Evolutionary conservation across 2,888 invertebrate genomes (phyloP), one percentile per base, ranked within the genome.

Genomic region (Tachina grossa): DNA sequence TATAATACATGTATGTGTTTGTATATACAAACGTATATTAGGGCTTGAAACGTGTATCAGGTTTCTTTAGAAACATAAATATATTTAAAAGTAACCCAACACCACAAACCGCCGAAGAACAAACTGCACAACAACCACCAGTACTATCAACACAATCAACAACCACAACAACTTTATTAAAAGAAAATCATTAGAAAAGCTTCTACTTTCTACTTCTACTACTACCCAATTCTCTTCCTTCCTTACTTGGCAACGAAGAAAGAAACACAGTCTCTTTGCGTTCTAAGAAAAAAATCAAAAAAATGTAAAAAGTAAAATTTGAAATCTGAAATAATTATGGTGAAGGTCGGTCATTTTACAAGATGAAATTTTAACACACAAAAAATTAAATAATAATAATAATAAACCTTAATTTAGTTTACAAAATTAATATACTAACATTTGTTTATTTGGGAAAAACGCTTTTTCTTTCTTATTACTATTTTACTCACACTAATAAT

Each of bases 41-140:
- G 85, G 85, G 85, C 83, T 72, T 83, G 65, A 85, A 85, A 72
- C 85, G 85, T 80, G 83, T 85, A 80, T 85, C 85, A 79, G 83
- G 85, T 85, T 85, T 85, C 85, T 85, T 85, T 79, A 71, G 83
- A 55, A 83, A 85, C 22, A 83, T 85, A 83, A 85, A 85, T 79
- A 83, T 85, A 66, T 85, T 85, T 74, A 85, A 63, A 71, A 89
- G 90, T 87, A 90, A 88, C 84, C 88, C 85, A 80, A 85, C 87
- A 77, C 82, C 89, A 83, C 71, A 75, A 65, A 87, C 79, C 77
- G 78, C 78, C 65, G 79, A 77, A 84, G 71, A 76, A 65, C 85
- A 82, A 76, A 59, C 31, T 55, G 57, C 74, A 79, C 69, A 72
- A 78, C 68, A 47, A 31, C 31, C 84, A 69, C 41, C 51, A 57